Conservation (phyloP, 2,888 invertebrate genomes). For the Rhagium mordax region DNA sequence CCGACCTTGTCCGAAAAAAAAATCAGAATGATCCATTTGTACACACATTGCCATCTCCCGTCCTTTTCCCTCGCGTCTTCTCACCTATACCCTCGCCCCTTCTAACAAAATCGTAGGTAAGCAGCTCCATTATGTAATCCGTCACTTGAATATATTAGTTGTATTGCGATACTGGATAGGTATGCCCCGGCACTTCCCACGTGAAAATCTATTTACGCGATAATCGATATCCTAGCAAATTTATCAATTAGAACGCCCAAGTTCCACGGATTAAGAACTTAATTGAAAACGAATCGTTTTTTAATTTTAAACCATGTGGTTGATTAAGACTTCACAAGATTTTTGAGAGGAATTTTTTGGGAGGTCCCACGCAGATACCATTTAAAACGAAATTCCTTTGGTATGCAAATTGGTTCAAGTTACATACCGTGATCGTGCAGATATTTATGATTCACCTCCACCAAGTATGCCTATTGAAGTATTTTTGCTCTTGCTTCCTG, state of each 20-base stretch:
- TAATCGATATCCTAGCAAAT: conserved; percentile 13
- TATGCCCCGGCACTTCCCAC: conserved; percentile 36
- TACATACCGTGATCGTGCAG: too few species aligned
- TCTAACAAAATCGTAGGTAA: conserved; percentile 38
- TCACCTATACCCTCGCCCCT: neutral
- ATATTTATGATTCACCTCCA: neutral
- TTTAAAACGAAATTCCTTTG: neutral
- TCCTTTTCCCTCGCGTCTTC: neutral
- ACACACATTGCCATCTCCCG: neutral
- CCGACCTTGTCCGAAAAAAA: conserved; percentile 31
- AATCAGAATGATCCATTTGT: conserved; percentile 30
- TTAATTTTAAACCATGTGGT: neutral
- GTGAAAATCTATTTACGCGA: conserved; percentile 29
- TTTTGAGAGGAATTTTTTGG: neutral
- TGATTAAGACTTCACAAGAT: neutral
- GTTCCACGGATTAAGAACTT: neutral
- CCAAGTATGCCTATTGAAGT: neutral
- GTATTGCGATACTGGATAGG: conserved; percentile 36
- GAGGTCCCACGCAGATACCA: neutral
- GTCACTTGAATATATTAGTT: conserved; percentile 16
- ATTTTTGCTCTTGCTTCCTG: neutral
- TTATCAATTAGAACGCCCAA: conserved; percentile 6
- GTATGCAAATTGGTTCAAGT: too few species aligned
- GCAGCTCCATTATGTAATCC: conserved; percentile 34
- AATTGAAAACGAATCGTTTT: neutral